These are phyloP conservation scores for Danio choprae DNA, from an alignment of 2,797 vertebrate species.

Conservation along the genomic window DNA sequence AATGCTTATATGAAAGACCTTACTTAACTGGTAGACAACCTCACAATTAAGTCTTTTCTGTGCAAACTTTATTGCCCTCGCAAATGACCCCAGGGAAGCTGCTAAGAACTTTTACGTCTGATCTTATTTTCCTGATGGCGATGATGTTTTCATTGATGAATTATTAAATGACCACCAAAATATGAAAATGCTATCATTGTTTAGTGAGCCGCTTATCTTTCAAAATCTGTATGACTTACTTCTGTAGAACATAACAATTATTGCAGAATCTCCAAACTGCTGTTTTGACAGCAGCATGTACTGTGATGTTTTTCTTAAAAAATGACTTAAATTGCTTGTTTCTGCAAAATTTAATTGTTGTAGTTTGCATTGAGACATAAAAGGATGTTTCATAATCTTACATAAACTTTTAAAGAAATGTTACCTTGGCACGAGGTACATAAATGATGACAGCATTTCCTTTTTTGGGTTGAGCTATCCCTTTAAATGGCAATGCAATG, in stretches of 20 bases:
- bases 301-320: background rate
- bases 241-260: background rate
- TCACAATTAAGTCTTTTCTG: constrained; percentile 76
- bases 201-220: background rate
- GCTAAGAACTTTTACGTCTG: constrained; percentile 65
- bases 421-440: too few species aligned
- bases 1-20: constrained; percentile 80
- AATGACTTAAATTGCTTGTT: background rate
- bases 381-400: too few species aligned
- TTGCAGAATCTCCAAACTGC: too few species aligned
- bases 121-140: constrained; percentile 67
- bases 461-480: too few species aligned
- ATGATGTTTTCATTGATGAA: constrained; percentile 58
- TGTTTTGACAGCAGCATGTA: background rate
- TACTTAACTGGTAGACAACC: constrained; percentile 81
- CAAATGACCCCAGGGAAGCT: constrained; percentile 63
- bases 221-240: background rate
- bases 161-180: background rate
- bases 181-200: background rate
- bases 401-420: too few species aligned
- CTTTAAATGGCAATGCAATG: too few species aligned
- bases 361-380: too few species aligned
- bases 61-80: constrained; percentile 74
- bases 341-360: too few species aligned
- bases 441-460: too few species aligned